Base-by-base conservation (phyloP, 2,888 invertebrate genomes). In the Danaus chrysippus region DNA sequence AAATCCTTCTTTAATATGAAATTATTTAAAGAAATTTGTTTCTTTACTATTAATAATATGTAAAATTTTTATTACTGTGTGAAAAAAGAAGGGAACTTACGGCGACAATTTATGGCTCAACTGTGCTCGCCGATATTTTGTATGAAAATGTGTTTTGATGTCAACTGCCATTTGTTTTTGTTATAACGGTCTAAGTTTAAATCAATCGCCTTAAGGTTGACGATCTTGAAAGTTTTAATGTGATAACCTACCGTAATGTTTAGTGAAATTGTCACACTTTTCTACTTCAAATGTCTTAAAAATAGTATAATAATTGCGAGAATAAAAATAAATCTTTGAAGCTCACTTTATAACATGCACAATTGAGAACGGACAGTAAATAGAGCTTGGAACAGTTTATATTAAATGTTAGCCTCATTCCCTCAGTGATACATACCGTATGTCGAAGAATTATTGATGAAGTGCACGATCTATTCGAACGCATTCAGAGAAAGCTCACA, bases 21-120 rank as follows among this genome's bases (percentile, higher is more conserved):
- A 9, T 6, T 11, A 13, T 46, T n/a, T 46, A n/a, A n/a, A n/a
- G 12, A 13, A n/a, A 46, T 13, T 8, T 46, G n/a, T 46, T 13
- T 13, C n/a, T 46, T 8, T 46, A 13, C 8, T n/a, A n/a, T n/a
- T n/a, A n/a, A n/a, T n/a, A n/a, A n/a, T n/a, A n/a, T n/a, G n/a
- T n/a, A n/a, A n/a, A n/a, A n/a, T n/a, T n/a, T n/a, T n/a, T n/a
- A n/a, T n/a, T n/a, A n/a, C n/a, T n/a, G n/a, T n/a, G n/a, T n/a
- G n/a, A n/a, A n/a, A 75, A 81, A 81, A 80, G 80, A 84, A 84
- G 78, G 77, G 76, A 84, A 85, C 78, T 85, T 86, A 82, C 74
- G 72, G 79, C 71, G 78, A 77, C 75, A 83, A 84, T 87, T 87
- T 87, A 86, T 83, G 82, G 73, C 73, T 64, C 71, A 73, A 73